Evolutionary conservation across 2,113 vertebrate species (phyloP), one percentile per base, ranked within the genome.

Genomic region (Rhinoderma darwinii): DNA sequence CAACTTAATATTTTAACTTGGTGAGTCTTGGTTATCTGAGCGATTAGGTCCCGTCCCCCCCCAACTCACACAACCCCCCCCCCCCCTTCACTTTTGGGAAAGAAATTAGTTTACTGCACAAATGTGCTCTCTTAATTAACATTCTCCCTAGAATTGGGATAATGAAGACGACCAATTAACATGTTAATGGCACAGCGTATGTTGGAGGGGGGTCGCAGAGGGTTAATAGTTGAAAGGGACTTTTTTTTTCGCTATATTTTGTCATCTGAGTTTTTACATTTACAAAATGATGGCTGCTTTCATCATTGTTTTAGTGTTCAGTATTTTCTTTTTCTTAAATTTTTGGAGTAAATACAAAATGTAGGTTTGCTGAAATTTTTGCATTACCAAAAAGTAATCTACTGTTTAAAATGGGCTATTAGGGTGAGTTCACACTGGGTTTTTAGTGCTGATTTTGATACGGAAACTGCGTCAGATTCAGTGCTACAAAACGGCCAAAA

Each of bases 1-100:
- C 94, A 95, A 94, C 93, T 95, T 95, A 95, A 95, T 95, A 95
- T 95, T 93, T 95, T 95, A 94, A 95, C 92, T 94, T 22, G 59
- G 91, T 89, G 91, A 89, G 85, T 92, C 92, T 94, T 88, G 63
- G 89, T 92, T 93, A 89, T 89, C 90, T 56, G 56, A 95, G 83
- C 51, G 91, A 93, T 90, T 83, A 44, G 86, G 90, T 92, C 90
- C 86, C n/a, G n/a, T n/a, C 1, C 66, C 66, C 1, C 7, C 32
- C 63, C 3, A 2, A n/a, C n/a, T n/a, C n/a, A n/a, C n/a, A n/a
- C n/a, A n/a, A n/a, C n/a, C 1, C 32, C 32, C 66, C 20, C 17
- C 6, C 68, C 68, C 68, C 59, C 87, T 90, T 22, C 39, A 9
- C 22, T 63, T 79, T 63, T 81, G 43, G 39, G 15, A 25, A 75